phyloP scores from a whole-genome alignment of 2,888 invertebrate species.

The Phasia obesa region DNA sequence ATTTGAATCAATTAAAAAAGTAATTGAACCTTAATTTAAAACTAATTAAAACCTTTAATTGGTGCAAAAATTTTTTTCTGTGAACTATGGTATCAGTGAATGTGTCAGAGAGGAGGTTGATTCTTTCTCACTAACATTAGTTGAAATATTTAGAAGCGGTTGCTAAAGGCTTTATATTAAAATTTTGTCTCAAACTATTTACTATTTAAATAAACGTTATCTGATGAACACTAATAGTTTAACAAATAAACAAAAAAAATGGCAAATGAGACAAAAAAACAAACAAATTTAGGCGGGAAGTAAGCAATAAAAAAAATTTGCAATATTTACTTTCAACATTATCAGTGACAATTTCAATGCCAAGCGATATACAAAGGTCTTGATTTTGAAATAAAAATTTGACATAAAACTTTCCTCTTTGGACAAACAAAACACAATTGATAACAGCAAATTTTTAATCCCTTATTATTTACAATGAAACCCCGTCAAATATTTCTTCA shows the following conservation, averaged over 20 bases:
- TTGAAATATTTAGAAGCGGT: too few relatives aligned
- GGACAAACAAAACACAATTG: background rate
- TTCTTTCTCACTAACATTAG: too few relatives aligned
- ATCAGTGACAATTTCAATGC: constrained; percentile 5
- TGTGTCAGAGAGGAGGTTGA: too few relatives aligned
- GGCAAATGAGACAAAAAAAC: too few relatives aligned
- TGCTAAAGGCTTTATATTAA: too few relatives aligned
- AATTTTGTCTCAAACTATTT: too few relatives aligned
- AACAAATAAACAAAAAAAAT: background rate
- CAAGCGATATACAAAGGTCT: background rate
- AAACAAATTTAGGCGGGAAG: background rate
- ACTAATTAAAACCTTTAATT: too few relatives aligned
- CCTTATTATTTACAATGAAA: constrained; percentile 44
- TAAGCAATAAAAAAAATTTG: constrained; percentile 7
- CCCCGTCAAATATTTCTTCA: constrained; percentile 4
- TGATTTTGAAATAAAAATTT: background rate
- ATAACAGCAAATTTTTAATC: constrained; percentile 24
- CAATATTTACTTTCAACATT: constrained; percentile 25
- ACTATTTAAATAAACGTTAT: background rate
- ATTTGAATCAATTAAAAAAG: too few relatives aligned
- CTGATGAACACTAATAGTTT: background rate
- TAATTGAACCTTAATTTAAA: too few relatives aligned
- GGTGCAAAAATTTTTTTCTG: too few relatives aligned
- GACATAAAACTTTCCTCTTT: background rate
- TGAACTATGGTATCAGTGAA: too few relatives aligned